Conservation (phyloP, 2,113 vertebrate genomes). For the Prunella himalayana region DNA sequence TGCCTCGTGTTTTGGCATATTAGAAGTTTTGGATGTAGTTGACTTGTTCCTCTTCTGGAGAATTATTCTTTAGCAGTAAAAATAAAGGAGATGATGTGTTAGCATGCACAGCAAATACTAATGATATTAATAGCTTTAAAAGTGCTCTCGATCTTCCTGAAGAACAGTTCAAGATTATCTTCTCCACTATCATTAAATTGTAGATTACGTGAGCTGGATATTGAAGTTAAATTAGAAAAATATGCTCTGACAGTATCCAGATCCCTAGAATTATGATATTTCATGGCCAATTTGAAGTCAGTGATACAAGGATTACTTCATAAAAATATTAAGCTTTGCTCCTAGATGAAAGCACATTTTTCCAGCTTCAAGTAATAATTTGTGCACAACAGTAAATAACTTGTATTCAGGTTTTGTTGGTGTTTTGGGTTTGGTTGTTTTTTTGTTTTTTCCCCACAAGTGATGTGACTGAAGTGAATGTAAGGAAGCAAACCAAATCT, state of each 20-base stretch:
- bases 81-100: not conserved
- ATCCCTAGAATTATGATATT: constrained; percentile 24
- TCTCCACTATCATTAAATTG: constrained; percentile 12
- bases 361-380: not conserved
- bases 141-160: not conserved
- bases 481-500: not conserved
- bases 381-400: rapidly evolving
- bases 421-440: not conserved
- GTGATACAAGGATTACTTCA: not conserved
- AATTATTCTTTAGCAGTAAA: not conserved
- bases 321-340: not conserved
- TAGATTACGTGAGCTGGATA: not conserved
- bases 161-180: constrained; percentile 10
- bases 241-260: not conserved
- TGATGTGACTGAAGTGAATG: not conserved
- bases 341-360: not conserved
- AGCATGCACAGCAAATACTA: not conserved
- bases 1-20: not conserved
- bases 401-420: not conserved
- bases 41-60: not conserved
- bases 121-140: not conserved
- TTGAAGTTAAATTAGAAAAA: constrained; percentile 13
- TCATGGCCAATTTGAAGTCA: constrained; percentile 28
- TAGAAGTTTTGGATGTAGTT: not conserved
- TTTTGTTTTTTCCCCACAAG: not conserved